Percentiles rank a stretch among this genome's conserved stretches.
These are phyloP conservation scores for Bellardia bayeri DNA, from an alignment of 2,888 invertebrate species.

Conservation along the genomic window DNA sequence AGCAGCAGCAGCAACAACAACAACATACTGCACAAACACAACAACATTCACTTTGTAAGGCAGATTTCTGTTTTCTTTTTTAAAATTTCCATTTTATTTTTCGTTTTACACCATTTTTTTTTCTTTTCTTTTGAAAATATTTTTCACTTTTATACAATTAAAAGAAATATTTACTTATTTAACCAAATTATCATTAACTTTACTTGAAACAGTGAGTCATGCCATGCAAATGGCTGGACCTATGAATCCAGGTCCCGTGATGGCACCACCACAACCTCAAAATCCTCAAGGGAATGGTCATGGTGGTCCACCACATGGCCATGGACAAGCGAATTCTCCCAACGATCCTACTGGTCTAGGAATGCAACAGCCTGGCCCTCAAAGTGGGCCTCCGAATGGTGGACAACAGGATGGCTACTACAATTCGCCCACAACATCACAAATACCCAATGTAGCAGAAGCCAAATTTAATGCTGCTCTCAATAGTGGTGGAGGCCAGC, in stretches of 20 bases:
- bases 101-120: constrained; percentile 8
- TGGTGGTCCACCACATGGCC: constrained; percentile 76
- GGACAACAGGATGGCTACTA: constrained; percentile 76
- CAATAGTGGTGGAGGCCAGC: constrained; percentile 77
- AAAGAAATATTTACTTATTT: not conserved
- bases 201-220: constrained; percentile 82
- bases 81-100: constrained; percentile 58
- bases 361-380: constrained; percentile 77
- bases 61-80: constrained; percentile 72
- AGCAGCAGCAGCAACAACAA: constrained; percentile 75
- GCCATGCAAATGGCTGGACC: constrained; percentile 82
- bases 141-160: not conserved
- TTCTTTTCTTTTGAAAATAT: constrained; percentile 31
- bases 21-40: constrained; percentile 75
- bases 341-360: constrained; percentile 79
- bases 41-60: constrained; percentile 84
- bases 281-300: constrained; percentile 80
- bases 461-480: constrained; percentile 79
- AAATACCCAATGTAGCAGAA: constrained; percentile 81
- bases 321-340: constrained; percentile 80
- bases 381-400: constrained; percentile 73
- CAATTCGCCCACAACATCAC: constrained; percentile 78
- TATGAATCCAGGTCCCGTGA: constrained; percentile 82
- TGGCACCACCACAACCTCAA: constrained; percentile 83
- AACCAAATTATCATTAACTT: constrained; percentile 23